Conservation (phyloP, 2,888 invertebrate genomes). For the Drosophila anomalata region DNA sequence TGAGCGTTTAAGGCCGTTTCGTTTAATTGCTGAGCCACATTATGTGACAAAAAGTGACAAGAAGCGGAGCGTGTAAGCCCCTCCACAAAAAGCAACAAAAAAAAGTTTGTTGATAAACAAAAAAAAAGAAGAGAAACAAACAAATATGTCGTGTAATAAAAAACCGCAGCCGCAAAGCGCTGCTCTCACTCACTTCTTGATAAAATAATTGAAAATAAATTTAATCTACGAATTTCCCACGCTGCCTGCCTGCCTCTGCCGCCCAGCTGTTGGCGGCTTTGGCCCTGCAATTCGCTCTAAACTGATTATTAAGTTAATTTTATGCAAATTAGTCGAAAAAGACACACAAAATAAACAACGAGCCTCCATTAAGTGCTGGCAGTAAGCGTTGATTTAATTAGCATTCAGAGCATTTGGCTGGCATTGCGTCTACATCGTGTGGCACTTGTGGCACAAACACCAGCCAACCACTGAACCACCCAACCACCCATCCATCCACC, state of each 20-base stretch:
- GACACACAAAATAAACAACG: conserved; percentile 35
- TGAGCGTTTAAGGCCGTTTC: conserved; percentile 65
- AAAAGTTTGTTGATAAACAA: conserved; percentile 11
- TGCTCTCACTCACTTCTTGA: conserved; percentile 55
- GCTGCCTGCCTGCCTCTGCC: conserved; percentile 40
- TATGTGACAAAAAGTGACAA: conserved; percentile 75
- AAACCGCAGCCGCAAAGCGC: conserved; percentile 65
- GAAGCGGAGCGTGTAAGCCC: conserved; percentile 49
- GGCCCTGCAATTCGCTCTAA: conserved; percentile 54
- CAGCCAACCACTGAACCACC: no score
- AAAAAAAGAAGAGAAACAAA: neutral
- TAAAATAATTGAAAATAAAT: conserved; percentile 77
- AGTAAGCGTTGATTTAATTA: conserved; percentile 54
- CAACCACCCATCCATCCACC: neutral
- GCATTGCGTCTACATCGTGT: conserved; percentile 20
- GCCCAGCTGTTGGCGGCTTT: no score
- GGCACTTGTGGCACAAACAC: conserved; percentile 1
- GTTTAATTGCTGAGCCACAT: conserved; percentile 78
- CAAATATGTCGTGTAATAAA: conserved; percentile 57
- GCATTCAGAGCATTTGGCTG: conserved; percentile 55
- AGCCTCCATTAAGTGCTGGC: no score
- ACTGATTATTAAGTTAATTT: conserved; percentile 74
- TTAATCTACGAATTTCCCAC: conserved; percentile 76
- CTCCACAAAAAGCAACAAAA: neutral
- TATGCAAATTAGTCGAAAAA: conserved; percentile 61